Evolutionary conservation across 2,888 invertebrate species (phyloP), one percentile per base, ranked within the genome.

Genomic region (Mythimna ferrago): DNA sequence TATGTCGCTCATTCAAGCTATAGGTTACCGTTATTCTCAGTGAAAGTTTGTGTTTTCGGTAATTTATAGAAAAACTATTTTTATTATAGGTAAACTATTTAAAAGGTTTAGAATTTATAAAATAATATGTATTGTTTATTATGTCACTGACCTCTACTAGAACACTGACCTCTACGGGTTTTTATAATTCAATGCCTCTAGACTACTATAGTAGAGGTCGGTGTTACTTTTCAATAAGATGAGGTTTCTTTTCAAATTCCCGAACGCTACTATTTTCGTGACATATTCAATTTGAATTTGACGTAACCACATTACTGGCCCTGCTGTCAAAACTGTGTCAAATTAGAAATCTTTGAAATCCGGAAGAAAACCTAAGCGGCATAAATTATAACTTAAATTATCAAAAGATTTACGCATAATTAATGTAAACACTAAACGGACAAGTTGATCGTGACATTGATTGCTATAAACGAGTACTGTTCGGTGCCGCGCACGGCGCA

Each of bases 381-480:
- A 16, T 61, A 60, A 38, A 65, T 62, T 68, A 21, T 53, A 35
- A 65, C 44, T 61, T 68, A 68, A 75, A 67, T 56, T 64, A 73
- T 5, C 53, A 21, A 35, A 68, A 44, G 14, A 75, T 58, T 69
- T 62, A 81, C 71, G 53, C n/a, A 48, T 60, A 76, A 61, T 67
- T 60, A 65, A 63, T 61, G 51, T 81, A 62, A 73, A 81, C 60
- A 71, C 56, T 63, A 62, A 68, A 60, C 54, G 32, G 53, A 67
- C 58, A 65, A 71, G 76, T 84, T 80, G 68, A 77, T 80, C 76
- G 78, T 83, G 81, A 81, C 76, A 81, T 81, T 78, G 77, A 81
- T 81, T 77, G 77, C 71, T 73, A 66, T 53, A 74, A 70, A 66
- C 63, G 61, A 64, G 76, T 65, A 70, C 56, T 76, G 63, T 81